Conservation (phyloP, 2,113 vertebrate species). For the Ceratotherium simum region DNA sequence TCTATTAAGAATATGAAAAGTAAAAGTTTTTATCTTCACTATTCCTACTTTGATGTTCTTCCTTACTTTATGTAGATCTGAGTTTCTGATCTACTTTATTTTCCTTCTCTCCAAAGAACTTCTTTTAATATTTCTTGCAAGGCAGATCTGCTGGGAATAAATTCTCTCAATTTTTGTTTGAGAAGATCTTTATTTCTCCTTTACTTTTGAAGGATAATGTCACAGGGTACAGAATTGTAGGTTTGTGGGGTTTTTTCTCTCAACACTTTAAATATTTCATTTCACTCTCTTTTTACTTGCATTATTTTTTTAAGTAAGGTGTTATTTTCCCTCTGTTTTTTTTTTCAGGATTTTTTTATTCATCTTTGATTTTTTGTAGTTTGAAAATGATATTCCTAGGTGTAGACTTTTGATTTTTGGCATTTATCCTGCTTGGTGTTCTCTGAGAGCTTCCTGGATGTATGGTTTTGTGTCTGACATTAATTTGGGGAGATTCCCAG, state of each 20-base stretch:
- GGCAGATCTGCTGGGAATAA: neutral
- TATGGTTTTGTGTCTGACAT: neutral
- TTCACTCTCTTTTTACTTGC: neutral
- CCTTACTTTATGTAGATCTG: neutral
- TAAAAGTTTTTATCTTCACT: neutral
- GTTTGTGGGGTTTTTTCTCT: neutral
- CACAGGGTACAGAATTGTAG: neutral
- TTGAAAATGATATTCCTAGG: neutral
- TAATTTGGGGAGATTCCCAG: neutral
- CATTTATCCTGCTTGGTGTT: neutral
- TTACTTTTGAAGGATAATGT: neutral
- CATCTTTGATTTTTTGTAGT: neutral
- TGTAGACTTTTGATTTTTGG: neutral
- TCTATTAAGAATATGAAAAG: neutral
- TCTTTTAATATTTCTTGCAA: neutral
- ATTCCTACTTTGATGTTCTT: neutral
- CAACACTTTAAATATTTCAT: neutral
- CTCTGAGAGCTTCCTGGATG: neutral
- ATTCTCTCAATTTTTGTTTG: neutral
- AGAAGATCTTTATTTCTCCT: neutral
- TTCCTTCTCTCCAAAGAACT: neutral
- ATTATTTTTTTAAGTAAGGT: neutral
- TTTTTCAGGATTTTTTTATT: neutral
- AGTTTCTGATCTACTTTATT: neutral
- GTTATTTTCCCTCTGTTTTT: neutral